Evolutionary conservation across 1,140 invertebrate species (phyloP).

Genomic region (Megalonaias nervosa): DNA sequence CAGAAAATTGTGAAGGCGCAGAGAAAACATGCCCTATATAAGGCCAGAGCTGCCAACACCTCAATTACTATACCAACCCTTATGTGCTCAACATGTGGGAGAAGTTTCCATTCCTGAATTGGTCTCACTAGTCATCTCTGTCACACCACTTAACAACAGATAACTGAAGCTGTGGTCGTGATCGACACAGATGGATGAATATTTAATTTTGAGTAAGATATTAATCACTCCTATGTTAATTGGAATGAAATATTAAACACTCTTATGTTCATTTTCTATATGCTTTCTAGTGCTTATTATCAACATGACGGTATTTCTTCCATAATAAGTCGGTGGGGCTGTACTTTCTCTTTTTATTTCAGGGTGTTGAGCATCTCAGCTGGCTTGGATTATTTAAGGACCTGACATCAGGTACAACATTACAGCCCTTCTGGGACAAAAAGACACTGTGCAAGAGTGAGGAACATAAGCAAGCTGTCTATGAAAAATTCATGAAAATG

Average conservation of each 20-base stretch:
- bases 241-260: neutral
- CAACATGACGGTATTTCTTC: neutral
- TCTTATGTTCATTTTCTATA: neutral
- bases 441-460: constrained; percentile 75
- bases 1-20: too few species aligned
- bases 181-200: too few species aligned
- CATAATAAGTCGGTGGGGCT: neutral
- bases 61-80: too few species aligned
- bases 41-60: too few species aligned
- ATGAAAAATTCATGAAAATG: constrained; percentile 81
- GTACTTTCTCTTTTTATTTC: constrained; percentile 27
- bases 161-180: too few species aligned
- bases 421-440: constrained; percentile 66
- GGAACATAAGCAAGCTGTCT: constrained; percentile 78
- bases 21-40: too few species aligned
- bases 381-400: constrained; percentile 78
- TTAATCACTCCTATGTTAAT: neutral
- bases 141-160: too few species aligned
- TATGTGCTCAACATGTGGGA: too few species aligned
- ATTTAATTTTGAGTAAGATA: too few species aligned
- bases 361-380: constrained; percentile 78
- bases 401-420: constrained; percentile 60
- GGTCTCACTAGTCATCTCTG: too few species aligned
- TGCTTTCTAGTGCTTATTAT: neutral
- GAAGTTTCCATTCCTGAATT: too few species aligned